Evolutionary conservation across 2,113 vertebrate species (phyloP).

Genomic region (Gymnarchus niloticus): DNA sequence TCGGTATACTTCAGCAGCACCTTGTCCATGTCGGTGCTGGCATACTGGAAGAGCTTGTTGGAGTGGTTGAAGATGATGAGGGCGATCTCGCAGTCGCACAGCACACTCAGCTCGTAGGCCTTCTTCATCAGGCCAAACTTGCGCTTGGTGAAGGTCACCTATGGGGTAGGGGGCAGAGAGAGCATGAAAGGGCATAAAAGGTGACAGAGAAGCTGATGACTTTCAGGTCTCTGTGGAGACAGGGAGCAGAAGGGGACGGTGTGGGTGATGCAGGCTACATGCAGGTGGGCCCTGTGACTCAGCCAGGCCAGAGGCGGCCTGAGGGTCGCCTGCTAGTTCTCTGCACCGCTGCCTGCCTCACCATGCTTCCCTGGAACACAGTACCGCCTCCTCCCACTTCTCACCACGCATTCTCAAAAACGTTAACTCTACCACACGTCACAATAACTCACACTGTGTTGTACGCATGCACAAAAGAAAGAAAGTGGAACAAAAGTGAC

Average conservation of each 20-base stretch:
- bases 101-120: slow-evolving; percentile 85
- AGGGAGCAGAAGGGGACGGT: neutral
- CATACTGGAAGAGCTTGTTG: slow-evolving; percentile 95
- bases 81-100: slow-evolving; percentile 90
- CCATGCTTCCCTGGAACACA: neutral
- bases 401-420: neutral
- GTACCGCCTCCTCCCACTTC: neutral
- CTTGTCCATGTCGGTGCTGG: slow-evolving; percentile 97
- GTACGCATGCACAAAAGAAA: neutral
- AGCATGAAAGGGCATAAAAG: slow-evolving; percentile 57
- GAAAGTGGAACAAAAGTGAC: slow-evolving; percentile 7
- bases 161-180: slow-evolving; percentile 64
- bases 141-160: slow-evolving; percentile 89
- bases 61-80: slow-evolving; percentile 94
- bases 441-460: neutral
- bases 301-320: neutral
- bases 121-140: slow-evolving; percentile 95
- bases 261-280: neutral
- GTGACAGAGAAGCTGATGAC: neutral
- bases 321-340: no score
- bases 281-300: neutral
- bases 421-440: neutral
- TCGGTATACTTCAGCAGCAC: slow-evolving; percentile 93
- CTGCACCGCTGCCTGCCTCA: neutral
- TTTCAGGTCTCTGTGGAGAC: neutral